Conservation (phyloP, 92 coral and sea anemone species). For the Zoanthus gigantus region DNA sequence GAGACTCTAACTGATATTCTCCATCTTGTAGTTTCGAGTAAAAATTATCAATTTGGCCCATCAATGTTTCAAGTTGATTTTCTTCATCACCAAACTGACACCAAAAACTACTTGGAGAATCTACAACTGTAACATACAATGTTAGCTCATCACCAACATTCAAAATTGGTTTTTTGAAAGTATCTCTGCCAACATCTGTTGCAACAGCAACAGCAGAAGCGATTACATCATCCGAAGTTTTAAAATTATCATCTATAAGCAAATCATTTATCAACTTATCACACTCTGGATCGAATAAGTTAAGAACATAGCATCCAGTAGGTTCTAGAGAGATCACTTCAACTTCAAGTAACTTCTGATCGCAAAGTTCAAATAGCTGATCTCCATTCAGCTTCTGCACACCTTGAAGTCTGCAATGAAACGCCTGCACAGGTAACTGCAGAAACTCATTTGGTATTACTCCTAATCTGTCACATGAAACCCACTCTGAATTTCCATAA, state of each 20-base stretch:
- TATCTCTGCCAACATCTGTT: constrained; percentile 5
- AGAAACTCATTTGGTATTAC: constrained; percentile 63
- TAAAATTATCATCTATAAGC: neutral
- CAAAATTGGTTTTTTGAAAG: constrained; percentile 39
- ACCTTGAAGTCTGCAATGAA: constrained; percentile 67
- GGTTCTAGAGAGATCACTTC: constrained; percentile 55
- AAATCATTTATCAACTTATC: constrained; percentile 43
- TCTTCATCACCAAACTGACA: constrained; percentile 59
- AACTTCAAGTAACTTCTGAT: constrained; percentile 74
- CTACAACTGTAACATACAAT: constrained; percentile 50
- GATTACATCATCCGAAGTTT: neutral
- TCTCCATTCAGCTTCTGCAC: constrained; percentile 44
- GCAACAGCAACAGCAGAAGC: neutral
- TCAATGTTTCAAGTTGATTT: constrained; percentile 52
- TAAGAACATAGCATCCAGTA: constrained; percentile 54
- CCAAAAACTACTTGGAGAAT: constrained; percentile 75
- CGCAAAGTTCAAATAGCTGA: constrained; percentile 64
- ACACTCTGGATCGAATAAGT: constrained; percentile 63
- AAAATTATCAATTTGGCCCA: constrained; percentile 50
- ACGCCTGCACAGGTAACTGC: constrained; percentile 76
- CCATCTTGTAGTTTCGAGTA: constrained; percentile 69
- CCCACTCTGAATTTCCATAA: constrained; percentile 87
- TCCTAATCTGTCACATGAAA: constrained; percentile 67
- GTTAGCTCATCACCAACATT: constrained; percentile 47
- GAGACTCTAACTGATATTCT: constrained; percentile 53